These are phyloP conservation scores for Caenorhabditis sinica DNA, from an alignment of 2,888 invertebrate genomes.

Conservation along the genomic window DNA sequence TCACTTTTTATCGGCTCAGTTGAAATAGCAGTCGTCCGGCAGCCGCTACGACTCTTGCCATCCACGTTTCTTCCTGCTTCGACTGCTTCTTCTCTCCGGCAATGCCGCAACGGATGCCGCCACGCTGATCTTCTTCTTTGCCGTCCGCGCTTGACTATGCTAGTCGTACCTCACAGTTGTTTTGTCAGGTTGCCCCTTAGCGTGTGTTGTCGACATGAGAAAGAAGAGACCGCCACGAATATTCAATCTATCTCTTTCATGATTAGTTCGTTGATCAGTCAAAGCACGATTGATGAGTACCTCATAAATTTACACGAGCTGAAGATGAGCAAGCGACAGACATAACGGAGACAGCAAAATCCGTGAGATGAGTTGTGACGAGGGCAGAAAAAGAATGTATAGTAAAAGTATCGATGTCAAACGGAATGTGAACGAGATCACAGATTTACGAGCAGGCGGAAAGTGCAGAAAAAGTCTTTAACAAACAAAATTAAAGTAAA, in stretches of 20 bases:
- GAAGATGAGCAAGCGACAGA: conserved; percentile 27
- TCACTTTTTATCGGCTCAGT: conserved; percentile 68
- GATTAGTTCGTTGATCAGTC: conserved; percentile 49
- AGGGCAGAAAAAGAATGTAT: conserved; percentile 39
- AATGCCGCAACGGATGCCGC: conserved; percentile 36
- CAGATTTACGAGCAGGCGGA: neutral
- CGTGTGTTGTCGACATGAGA: neutral
- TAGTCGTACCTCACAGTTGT: conserved; percentile 59
- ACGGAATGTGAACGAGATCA: conserved; percentile 20
- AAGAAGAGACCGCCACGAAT: conserved; percentile 31
- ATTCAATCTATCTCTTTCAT: conserved; percentile 64
- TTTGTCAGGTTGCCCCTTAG: conserved; percentile 50
- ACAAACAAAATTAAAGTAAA: conserved; percentile 5
- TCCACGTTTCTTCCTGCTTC: conserved; percentile 51
- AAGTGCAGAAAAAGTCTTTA: conserved; percentile 6
- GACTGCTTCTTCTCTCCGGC: conserved; percentile 35
- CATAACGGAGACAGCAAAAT: conserved; percentile 27
- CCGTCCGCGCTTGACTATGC: conserved; percentile 25
- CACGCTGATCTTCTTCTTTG: conserved; percentile 22
- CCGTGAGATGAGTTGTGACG: conserved; percentile 22
- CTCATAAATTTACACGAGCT: conserved; percentile 58
- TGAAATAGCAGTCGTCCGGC: conserved; percentile 65
- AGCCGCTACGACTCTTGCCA: conserved; percentile 62
- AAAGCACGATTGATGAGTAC: conserved; percentile 43
- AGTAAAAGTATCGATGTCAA: conserved; percentile 45